Conservation (phyloP, 1,140 invertebrate species). For the Andrena cerasifolii region DNA sequence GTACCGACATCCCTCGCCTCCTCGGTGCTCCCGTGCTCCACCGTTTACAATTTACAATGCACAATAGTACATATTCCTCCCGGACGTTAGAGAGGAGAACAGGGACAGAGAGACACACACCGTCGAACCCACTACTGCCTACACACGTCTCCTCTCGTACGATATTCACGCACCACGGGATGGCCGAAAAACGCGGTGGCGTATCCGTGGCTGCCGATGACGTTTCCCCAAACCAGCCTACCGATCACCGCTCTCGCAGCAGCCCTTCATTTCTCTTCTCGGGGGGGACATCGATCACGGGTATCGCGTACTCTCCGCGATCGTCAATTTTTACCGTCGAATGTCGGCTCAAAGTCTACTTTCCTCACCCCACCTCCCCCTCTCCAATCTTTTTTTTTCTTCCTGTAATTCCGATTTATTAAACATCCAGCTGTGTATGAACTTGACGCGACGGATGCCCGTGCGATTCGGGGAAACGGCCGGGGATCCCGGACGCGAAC, state of each 20-base stretch:
- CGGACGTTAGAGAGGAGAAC: constrained; percentile 9
- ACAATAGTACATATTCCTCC: too few relatives aligned
- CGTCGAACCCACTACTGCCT: constrained; percentile 34
- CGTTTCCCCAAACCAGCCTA: constrained; percentile 36
- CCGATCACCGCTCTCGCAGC: background rate
- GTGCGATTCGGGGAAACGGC: constrained; percentile 32
- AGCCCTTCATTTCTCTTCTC: constrained; percentile 26
- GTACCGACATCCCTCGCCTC: constrained; percentile 5
- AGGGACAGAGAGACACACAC: constrained; percentile 2
- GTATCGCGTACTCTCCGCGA: constrained; percentile 25
- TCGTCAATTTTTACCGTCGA: constrained; percentile 51
- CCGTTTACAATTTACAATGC: too few relatives aligned
- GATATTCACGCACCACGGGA: constrained; percentile 9
- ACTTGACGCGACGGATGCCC: background rate
- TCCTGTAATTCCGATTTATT: constrained; percentile 57
- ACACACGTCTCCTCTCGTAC: constrained; percentile 27
- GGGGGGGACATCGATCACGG: constrained; percentile 42
- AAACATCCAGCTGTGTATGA: constrained; percentile 47
- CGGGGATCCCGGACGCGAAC: constrained; percentile 18
- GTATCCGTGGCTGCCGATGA: constrained; percentile 13
- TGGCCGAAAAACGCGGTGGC: constrained; percentile 25
- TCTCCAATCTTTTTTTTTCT: background rate
- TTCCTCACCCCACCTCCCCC: constrained; percentile 41
- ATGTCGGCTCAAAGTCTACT: constrained; percentile 57
- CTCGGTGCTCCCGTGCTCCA: background rate